Percentiles rank a stretch among this genome's conserved stretches.
Evolutionary conservation across 2,888 invertebrate species (phyloP).

Genomic region (Coelopa pilipes): DNA sequence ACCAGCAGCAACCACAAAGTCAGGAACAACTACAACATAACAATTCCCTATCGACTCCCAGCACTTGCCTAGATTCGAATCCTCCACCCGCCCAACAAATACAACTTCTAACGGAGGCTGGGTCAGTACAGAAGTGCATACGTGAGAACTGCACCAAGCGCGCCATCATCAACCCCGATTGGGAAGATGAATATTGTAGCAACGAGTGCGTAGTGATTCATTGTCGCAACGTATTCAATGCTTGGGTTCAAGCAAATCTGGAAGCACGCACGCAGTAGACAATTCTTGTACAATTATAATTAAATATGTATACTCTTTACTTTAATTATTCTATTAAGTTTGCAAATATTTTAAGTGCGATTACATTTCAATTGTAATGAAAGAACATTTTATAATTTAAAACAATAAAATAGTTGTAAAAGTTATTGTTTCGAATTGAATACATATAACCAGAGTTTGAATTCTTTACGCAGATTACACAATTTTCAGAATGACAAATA

Average conservation of each 20-base stretch:
- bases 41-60: neutral
- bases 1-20: slow-evolving; percentile 21
- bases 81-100: slow-evolving; percentile 43
- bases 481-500: no score
- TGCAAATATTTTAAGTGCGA: slow-evolving; percentile 11
- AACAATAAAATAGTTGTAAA: neutral
- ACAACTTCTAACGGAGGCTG: slow-evolving; percentile 55
- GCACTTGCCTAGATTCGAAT: slow-evolving; percentile 19
- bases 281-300: neutral
- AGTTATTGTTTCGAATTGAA: neutral
- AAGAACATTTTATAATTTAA: neutral
- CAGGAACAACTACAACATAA: slow-evolving; percentile 33
- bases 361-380: slow-evolving; percentile 9
- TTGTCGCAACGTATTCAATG: slow-evolving; percentile 85
- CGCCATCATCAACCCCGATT: slow-evolving; percentile 90
- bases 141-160: slow-evolving; percentile 91
- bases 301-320: neutral
- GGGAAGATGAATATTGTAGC: slow-evolving; percentile 98
- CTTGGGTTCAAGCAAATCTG: slow-evolving; percentile 61
- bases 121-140: slow-evolving; percentile 74
- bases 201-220: slow-evolving; percentile 97
- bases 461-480: no score
- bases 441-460: no score
- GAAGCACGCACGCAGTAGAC: slow-evolving; percentile 43
- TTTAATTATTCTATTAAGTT: slow-evolving; percentile 12